phyloP scores from a whole-genome alignment of 2,113 vertebrate species.

The Perca schrenkii region DNA sequence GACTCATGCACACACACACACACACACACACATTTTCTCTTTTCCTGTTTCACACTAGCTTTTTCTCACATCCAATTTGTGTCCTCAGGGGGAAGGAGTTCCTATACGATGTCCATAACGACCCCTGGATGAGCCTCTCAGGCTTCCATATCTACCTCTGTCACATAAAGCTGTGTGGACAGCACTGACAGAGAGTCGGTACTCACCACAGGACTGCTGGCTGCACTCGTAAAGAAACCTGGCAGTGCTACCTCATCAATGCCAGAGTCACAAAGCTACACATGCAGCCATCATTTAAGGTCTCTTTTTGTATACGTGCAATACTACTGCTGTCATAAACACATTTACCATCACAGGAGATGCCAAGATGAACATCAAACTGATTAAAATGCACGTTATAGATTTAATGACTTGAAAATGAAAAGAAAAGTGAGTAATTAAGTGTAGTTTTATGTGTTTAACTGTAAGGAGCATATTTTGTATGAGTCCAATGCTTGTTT shows the following conservation, averaged over 20 bases:
- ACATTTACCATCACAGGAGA: neutral
- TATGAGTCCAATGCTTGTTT: neutral
- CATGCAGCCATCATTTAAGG: slow-evolving; percentile 22
- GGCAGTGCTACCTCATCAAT: slow-evolving; percentile 31
- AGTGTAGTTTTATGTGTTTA: neutral
- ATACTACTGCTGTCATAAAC: neutral
- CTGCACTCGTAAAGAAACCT: slow-evolving; percentile 50
- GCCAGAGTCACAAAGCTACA: slow-evolving; percentile 30
- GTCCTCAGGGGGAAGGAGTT: slow-evolving; percentile 21
- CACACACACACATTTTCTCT: slow-evolving; percentile 1
- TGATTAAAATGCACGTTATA: neutral
- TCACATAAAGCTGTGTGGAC: slow-evolving; percentile 54
- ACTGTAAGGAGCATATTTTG: neutral
- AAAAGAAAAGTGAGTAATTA: neutral
- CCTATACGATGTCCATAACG: slow-evolving; percentile 39
- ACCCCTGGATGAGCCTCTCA: slow-evolving; percentile 49
- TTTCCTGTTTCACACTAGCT: slow-evolving; percentile 16
- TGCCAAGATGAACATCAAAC: neutral
- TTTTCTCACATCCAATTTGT: slow-evolving; percentile 17
- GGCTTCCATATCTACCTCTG: slow-evolving; percentile 49
- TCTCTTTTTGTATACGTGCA: slow-evolving; percentile 14
- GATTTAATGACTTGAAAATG: neutral
- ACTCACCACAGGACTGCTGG: slow-evolving; percentile 37
- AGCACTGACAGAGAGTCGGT: slow-evolving; percentile 18
- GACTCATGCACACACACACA: neutral